These are phyloP conservation scores for Eumeta japonica DNA, from an alignment of 1,140 invertebrate species.

Conservation along the genomic window DNA sequence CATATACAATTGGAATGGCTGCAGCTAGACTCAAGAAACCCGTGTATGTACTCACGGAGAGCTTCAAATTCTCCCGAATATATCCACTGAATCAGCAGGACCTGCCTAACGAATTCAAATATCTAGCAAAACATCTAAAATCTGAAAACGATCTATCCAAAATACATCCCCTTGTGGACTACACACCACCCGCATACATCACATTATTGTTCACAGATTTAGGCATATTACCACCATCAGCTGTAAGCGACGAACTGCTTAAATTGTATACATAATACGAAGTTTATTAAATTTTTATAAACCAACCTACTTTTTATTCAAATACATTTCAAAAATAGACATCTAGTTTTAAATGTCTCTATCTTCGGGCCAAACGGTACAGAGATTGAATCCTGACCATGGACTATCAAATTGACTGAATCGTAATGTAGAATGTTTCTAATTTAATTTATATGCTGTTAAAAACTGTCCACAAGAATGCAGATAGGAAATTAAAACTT, in stretches of 20 bases:
- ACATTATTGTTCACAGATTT: conserved; percentile 93
- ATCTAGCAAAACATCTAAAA: conserved; percentile 67
- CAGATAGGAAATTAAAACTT: no score
- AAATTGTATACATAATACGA: conserved; percentile 84
- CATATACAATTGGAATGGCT: conserved; percentile 86
- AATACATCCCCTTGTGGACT: conserved; percentile 90
- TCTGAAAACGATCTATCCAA: conserved; percentile 61
- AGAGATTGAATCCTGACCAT: no score
- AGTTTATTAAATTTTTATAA: conserved; percentile 1
- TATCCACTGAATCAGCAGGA: conserved; percentile 93
- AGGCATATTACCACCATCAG: conserved; percentile 92
- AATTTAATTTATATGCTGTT: no score
- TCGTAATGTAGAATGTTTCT: no score
- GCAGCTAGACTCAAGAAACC: conserved; percentile 93
- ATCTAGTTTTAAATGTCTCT: no score
- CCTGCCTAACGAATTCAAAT: conserved; percentile 85
- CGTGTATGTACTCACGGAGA: conserved; percentile 93
- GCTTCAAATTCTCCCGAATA: conserved; percentile 93
- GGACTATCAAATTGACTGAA: no score
- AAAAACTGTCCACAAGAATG: no score
- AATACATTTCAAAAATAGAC: no score
- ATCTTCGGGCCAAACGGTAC: no score
- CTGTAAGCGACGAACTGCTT: conserved; percentile 95
- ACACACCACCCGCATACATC: conserved; percentile 92
- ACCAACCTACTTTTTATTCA: no score